Evolutionary conservation across 2,797 vertebrate genomes (phyloP).

Genomic region (Brotula barbata): DNA sequence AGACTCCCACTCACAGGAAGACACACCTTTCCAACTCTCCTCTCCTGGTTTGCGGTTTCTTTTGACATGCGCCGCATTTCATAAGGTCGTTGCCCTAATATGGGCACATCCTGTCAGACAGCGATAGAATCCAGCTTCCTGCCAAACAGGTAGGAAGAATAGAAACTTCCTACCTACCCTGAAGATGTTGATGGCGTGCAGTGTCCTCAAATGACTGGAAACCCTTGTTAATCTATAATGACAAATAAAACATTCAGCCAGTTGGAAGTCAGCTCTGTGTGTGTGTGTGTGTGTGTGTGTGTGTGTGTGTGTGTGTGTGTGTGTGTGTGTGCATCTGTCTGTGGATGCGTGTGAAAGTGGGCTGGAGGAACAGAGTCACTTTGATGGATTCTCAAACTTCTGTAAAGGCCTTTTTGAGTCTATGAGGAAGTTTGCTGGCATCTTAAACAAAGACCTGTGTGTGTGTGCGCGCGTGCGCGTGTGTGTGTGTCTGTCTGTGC

Average conservation of each 20-base stretch:
- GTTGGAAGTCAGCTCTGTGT: conserved; percentile 13
- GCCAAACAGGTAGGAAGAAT: conserved; percentile 50
- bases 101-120: conserved; percentile 57
- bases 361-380: conserved; percentile 54
- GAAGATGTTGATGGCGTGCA: too few relatives aligned
- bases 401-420: conserved; percentile 51
- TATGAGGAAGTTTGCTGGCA: conserved; percentile 53
- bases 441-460: conserved; percentile 62
- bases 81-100: conserved; percentile 52
- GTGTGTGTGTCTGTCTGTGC: conserved; percentile 4
- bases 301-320: conserved; percentile 1
- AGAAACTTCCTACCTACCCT: too few relatives aligned
- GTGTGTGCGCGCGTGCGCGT: conserved; percentile 16
- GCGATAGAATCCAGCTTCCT: conserved; percentile 39
- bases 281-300: conserved; percentile 15
- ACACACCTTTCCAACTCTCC: conserved; percentile 38
- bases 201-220: too few relatives aligned
- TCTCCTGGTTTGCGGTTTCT: conserved; percentile 28
- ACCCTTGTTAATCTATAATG: too few relatives aligned
- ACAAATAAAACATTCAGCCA: background rate
- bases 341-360: background rate
- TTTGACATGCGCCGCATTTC: conserved; percentile 39
- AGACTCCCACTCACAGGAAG: conserved; percentile 67
- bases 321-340: conserved; percentile 2
- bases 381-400: conserved; percentile 61